A percentile compares a stretch with the other conserved stretches of the same genome.
Evolutionary conservation across 2,113 vertebrate species (phyloP).

Genomic region (human (Homo sapiens)): GRCh38 chr2:176255501-176256000

Average conservation of each 20-base stretch:
- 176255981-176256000: not conserved
- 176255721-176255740: not conserved
- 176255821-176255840: not conserved
- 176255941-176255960: not conserved
- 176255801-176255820: not conserved
- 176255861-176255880: not conserved
- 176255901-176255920: not conserved
- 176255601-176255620: not conserved
- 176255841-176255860: not conserved
- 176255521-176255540: constrained; percentile 32
- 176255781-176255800: not conserved
- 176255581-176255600: not conserved
- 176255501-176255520: not conserved
- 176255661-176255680: constrained; percentile 1
- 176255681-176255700: not conserved
- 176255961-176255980: not conserved
- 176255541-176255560: not conserved
- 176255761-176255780: not conserved
- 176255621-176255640: not conserved
- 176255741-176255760: not conserved
- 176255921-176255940: not conserved
- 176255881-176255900: not conserved
- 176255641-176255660: not conserved
- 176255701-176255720: not conserved
- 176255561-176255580: not conserved